Percentiles rank a stretch among this genome's conserved stretches.
Evolutionary conservation across 2,113 vertebrate species (phyloP).

Genomic region (Plotosus lineatus): DNA sequence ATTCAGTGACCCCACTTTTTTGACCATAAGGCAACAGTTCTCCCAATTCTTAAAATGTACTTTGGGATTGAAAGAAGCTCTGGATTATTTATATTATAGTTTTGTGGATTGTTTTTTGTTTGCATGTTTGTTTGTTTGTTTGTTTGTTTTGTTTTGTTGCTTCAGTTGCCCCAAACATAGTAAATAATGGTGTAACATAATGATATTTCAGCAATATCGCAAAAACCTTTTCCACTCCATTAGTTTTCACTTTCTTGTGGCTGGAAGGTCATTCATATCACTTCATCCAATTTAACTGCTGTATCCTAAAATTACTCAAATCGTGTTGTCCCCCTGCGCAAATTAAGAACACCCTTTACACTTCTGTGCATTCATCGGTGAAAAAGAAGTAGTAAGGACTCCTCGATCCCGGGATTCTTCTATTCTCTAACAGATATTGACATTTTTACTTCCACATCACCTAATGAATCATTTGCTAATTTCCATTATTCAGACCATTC

Average conservation of each 20-base stretch:
- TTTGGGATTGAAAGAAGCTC: too few relatives aligned
- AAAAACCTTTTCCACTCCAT: not conserved
- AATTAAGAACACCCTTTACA: not conserved
- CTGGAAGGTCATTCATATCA: not conserved
- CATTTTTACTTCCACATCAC: conserved; percentile 26
- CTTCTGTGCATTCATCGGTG: conserved; percentile 28
- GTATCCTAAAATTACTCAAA: too few relatives aligned
- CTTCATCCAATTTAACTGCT: not conserved
- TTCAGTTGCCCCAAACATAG: not conserved
- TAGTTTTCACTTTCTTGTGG: not conserved
- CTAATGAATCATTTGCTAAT: conserved; percentile 28
- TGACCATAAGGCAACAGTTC: too few relatives aligned
- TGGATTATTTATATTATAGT: too few relatives aligned
- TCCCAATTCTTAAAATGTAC: too few relatives aligned
- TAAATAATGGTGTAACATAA: not conserved
- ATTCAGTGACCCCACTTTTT: too few relatives aligned
- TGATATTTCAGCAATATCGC: not conserved
- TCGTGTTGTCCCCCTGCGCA: not conserved
- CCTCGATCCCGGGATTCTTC: conserved; percentile 68
- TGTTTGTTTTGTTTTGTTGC: not conserved
- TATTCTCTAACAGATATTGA: conserved; percentile 50
- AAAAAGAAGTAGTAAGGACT: conserved; percentile 52
- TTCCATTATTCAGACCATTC: conserved; percentile 65
- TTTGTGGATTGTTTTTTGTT: too few relatives aligned
- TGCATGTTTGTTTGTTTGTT: too few relatives aligned